phyloP scores from a whole-genome alignment of 2,888 invertebrate species.

The Druceiella hillmani region DNA sequence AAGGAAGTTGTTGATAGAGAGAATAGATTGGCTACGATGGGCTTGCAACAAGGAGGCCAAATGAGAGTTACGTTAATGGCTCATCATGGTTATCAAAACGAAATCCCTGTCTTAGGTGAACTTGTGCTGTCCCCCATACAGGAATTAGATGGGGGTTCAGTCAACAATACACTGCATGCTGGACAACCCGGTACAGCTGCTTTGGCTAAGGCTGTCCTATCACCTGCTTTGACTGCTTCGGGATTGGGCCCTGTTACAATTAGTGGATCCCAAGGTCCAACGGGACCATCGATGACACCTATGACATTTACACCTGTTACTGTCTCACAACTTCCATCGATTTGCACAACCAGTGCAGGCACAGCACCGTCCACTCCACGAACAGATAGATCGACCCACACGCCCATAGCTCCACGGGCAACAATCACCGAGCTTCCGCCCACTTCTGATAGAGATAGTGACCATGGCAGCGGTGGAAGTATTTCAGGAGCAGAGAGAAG shows the following conservation, averaged over 20 bases:
- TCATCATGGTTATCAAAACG: conserved; percentile 56
- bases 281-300: conserved; percentile 28
- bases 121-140: conserved; percentile 78
- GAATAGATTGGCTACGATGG: conserved; percentile 52
- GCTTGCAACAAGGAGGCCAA: conserved; percentile 34
- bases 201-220: conserved; percentile 71
- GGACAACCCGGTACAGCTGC: conserved; percentile 71
- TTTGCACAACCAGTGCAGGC: conserved; percentile 41
- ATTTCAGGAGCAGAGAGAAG: conserved; percentile 30
- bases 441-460: conserved; percentile 35
- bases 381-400: conserved; percentile 28
- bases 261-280: conserved; percentile 37
- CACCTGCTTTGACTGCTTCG: conserved; percentile 52
- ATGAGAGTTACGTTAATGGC: conserved; percentile 68
- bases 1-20: conserved; percentile 74
- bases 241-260: conserved; percentile 37
- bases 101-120: conserved; percentile 69
- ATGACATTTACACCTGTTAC: conserved; percentile 53
- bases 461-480: conserved; percentile 29
- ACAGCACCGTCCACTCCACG: conserved; percentile 45
- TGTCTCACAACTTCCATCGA: conserved; percentile 54
- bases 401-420: conserved; percentile 27
- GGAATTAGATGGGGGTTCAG: conserved; percentile 73
- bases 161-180: conserved; percentile 67
- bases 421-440: conserved; percentile 31